Evolutionary conservation across 2,888 invertebrate species (phyloP).

Genomic region (Hanleya hanleyi): DNA sequence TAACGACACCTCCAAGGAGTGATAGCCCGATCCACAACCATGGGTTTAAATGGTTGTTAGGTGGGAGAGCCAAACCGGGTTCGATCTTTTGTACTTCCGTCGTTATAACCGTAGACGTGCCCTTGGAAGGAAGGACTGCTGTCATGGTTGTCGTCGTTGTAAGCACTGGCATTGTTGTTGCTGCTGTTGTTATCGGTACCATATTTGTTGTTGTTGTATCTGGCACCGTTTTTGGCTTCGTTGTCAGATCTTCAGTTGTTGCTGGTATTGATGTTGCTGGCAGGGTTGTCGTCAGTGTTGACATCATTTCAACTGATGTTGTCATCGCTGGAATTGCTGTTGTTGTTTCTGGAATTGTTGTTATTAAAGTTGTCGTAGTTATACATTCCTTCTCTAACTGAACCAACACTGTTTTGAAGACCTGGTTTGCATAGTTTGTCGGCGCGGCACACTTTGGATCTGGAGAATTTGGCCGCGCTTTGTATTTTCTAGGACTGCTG

Average conservation of each 20-base stretch:
- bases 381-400: slow-evolving; percentile 35
- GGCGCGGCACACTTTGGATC: slow-evolving; percentile 41
- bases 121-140: too few species aligned
- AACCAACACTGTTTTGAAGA: slow-evolving; percentile 27
- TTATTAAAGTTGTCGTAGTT: slow-evolving; percentile 35
- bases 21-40: neutral
- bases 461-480: neutral
- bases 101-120: too few species aligned
- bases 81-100: too few species aligned
- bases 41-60: too few species aligned
- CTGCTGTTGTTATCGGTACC: slow-evolving; percentile 11
- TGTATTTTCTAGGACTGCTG: neutral
- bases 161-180: slow-evolving; percentile 11
- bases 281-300: slow-evolving; percentile 14
- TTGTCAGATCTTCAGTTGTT: neutral
- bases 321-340: neutral
- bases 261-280: slow-evolving; percentile 2
- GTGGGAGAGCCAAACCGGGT: too few species aligned
- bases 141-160: slow-evolving; percentile 2
- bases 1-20: neutral
- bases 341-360: slow-evolving; percentile 20
- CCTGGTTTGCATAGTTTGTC: slow-evolving; percentile 28
- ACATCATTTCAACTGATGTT: neutral
- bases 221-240: slow-evolving; percentile 25
- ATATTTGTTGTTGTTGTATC: slow-evolving; percentile 24